Evolutionary conservation across 2,797 vertebrate species (phyloP).

Genomic region (Tenualosa thibaudeaui): DNA sequence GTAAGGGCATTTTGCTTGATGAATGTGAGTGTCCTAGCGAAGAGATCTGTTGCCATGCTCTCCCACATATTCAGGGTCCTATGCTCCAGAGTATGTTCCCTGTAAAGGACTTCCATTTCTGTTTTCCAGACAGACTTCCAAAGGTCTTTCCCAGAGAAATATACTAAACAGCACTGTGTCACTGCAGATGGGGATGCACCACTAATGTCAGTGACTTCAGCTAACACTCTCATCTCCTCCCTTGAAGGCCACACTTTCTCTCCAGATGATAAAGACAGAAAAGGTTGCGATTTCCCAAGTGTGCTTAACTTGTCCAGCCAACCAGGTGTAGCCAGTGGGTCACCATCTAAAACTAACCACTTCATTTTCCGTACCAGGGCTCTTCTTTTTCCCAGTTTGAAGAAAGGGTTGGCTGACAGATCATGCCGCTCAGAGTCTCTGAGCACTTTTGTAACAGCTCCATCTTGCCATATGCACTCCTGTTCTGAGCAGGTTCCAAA

Average conservation of each 20-base stretch:
- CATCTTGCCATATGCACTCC: conserved; percentile 72
- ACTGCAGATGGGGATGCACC: conserved; percentile 74
- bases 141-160: conserved; percentile 71
- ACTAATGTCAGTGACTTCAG: conserved; percentile 75
- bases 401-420: conserved; percentile 7
- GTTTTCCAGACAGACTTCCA: conserved; percentile 77
- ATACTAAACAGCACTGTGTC: conserved; percentile 72
- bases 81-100: conserved; percentile 65
- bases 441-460: conserved; percentile 72
- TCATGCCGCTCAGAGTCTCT: conserved; percentile 50
- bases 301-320: conserved; percentile 81
- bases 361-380: conserved; percentile 49
- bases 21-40: conserved; percentile 70
- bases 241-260: conserved; percentile 65
- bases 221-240: conserved; percentile 68
- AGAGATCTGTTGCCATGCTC: conserved; percentile 74
- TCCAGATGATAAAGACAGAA: conserved; percentile 73
- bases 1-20: conserved; percentile 60
- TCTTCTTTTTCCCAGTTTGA: conserved; percentile 30
- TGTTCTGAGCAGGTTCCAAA: conserved; percentile 71
- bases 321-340: conserved; percentile 61
- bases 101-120: conserved; percentile 66
- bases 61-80: conserved; percentile 69
- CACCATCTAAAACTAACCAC: conserved; percentile 85
- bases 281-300: conserved; percentile 62